Evolutionary conservation across 2,113 vertebrate genomes (phyloP), one percentile per base, ranked within the genome.

Genomic region (Grus americana): DNA sequence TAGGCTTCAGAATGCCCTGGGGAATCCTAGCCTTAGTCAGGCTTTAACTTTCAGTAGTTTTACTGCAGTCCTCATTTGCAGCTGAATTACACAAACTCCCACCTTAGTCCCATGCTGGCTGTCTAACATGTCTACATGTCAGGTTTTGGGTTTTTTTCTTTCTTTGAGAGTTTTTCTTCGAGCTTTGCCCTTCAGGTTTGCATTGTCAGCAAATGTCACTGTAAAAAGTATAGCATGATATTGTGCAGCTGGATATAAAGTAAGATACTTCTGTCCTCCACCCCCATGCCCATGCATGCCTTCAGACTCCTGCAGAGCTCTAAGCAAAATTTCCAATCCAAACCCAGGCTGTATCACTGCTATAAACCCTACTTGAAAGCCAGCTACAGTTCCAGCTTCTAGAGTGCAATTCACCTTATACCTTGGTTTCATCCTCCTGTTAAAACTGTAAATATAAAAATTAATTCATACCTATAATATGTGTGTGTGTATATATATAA

Each of bases 171-270:
- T 81, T 84, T 73, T 32, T 67, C 58, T 88, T 92, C 71, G 44
- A 86, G 57, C n/a, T 91, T 92, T 89, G 61, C 47, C 52, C 34
- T 75, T 72, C 49, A 89, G 27, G 40, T 59, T 85, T 91, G 30
- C 11, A 40, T 90, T 90, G 70, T 91, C 81, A 95, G 61, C 66
- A 75, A 89, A 94, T 57, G 30, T 84, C 62, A 61, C 57, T 8
- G 29, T 88, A 83, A 88, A 94, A 93, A 46, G n/a, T 76, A 90
- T 32, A 76, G 58, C 22, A 72, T 85, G 78, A 79, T 91, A 58
- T 20, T 42, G 30, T 93, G 70, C 87, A 93, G 66, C 70, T 85
- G 70, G 24, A 40, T 92, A 13, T 34, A 82, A 36, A 66, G 11
- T 34, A 59, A 75, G 36, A 68, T 59, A 47, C 49, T 87, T 85